Base-by-base conservation (phyloP, 2,797 vertebrate genomes). In the Champsocephalus gunnari region DNA sequence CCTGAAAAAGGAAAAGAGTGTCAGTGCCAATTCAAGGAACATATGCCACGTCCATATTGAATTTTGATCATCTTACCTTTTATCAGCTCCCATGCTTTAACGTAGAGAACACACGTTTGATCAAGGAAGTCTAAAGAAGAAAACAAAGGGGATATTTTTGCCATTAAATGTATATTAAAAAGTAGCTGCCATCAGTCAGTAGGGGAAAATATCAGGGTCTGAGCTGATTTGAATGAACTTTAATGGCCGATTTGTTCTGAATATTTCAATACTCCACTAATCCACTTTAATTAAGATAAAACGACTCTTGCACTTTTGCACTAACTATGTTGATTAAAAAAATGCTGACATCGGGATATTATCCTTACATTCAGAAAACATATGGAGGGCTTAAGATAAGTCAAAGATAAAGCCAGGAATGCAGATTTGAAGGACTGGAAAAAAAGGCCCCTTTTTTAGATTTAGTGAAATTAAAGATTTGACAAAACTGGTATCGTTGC, bases 1-100 rank as follows among this genome's bases (percentile, higher is more conserved):
- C 73, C 97, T 98, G 87, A 17, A 81, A 74, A 14, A 24, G 9
- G 58, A 19, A 55, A 4, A 1, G 7, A 13, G 17, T 17, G 7
- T 4, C 45, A 45, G 1, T 55, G 43, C 2, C 1, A 49, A 38
- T 3, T 12, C 9, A 7, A 0, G 38, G 13, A 49, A 5, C 13
- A 3, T n/a, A 16, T 50, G 12, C 8, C 12, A 49, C n/a, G n/a
- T 41, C 12, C 24, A 44, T 12, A 17, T 0, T 48, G 24, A 6
- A 64, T 34, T 16, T 28, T 2, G 34, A 3, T 13, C 1, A 14
- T 10, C 6, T 77, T 77, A 87, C 91, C 88, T 84, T 87, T 86
- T 84, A 85, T 89, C 87, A 51, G 68, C 75, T 68, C 80, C 87
- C 89, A 90, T 91, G 38, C 44, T 69, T 57, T 19, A 4, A 28